A percentile compares a stretch with the other conserved stretches of the same genome.
Evolutionary conservation across 2,113 vertebrate species (phyloP).

Genomic region (Chaenogobius annularis): DNA sequence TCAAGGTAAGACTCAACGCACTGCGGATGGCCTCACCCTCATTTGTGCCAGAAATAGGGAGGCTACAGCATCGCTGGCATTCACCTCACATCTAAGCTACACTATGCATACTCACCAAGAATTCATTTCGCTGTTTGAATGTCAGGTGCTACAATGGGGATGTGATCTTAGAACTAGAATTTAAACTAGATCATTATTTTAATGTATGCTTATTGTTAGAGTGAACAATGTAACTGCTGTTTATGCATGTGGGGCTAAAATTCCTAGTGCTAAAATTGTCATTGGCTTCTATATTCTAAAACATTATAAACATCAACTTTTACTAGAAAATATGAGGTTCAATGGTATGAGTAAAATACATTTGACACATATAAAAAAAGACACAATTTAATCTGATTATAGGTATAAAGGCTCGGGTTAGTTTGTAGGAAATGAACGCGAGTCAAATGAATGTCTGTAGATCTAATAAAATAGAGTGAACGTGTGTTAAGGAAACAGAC

Average conservation of each 20-base stretch:
- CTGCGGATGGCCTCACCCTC: conserved; percentile 65
- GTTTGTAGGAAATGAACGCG: neutral
- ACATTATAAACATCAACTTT: too few relatives aligned
- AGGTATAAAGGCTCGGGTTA: neutral
- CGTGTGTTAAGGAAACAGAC: conserved; percentile 40
- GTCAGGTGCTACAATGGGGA: conserved; percentile 12
- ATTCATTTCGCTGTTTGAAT: conserved; percentile 34
- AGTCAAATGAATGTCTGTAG: neutral
- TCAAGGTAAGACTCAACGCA: conserved; percentile 70
- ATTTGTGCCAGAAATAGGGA: conserved; percentile 54
- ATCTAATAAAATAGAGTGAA: conserved; percentile 16
- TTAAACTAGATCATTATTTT: neutral
- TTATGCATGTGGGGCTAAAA: neutral
- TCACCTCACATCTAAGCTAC: conserved; percentile 50
- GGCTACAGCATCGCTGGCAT: conserved; percentile 27
- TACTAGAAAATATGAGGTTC: neutral
- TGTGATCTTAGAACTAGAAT: neutral
- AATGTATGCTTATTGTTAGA: neutral
- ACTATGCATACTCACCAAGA: conserved; percentile 55
- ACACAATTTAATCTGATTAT: neutral
- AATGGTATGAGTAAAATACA: neutral
- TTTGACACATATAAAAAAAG: neutral
- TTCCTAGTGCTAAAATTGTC: too few relatives aligned
- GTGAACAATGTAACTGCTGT: too few relatives aligned
- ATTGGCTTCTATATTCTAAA: neutral